A percentile compares a stretch with the other conserved stretches of the same genome.
These are phyloP conservation scores for Ophioninae sp. DNA, from an alignment of 2,888 invertebrate genomes.

Conservation along the genomic window DNA sequence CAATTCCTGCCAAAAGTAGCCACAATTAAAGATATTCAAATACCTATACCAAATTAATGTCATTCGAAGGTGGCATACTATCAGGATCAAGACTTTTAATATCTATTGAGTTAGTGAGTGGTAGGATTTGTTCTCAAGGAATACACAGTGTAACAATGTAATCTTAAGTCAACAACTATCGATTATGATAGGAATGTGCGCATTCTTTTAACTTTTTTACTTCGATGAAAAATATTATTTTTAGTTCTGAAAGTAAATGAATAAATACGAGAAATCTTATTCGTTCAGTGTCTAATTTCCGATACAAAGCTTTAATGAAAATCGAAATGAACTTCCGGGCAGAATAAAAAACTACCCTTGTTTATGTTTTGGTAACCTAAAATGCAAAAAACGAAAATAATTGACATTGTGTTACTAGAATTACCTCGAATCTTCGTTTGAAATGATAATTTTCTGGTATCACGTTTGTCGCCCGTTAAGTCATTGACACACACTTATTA, in stretches of 20 bases:
- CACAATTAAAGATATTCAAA: background rate
- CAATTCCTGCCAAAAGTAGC: background rate
- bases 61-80: background rate
- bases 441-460: background rate
- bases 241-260: background rate
- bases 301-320: background rate
- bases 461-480: background rate
- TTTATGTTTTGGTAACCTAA: conserved; percentile 16
- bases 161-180: background rate
- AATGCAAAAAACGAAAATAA: background rate
- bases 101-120: background rate
- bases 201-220: background rate
- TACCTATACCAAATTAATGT: background rate
- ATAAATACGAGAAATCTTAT: background rate
- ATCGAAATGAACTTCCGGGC: background rate
- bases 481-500: conserved; percentile 3
- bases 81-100: background rate
- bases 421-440: conserved; percentile 21
- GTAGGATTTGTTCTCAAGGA: background rate
- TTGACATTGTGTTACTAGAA: background rate
- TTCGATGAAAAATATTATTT: background rate
- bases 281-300: too few relatives aligned
- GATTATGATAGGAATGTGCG: background rate
- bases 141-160: background rate
- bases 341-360: background rate